phyloP scores from a whole-genome alignment of 2,797 vertebrate species.

The Lithobates sylvaticus region DNA sequence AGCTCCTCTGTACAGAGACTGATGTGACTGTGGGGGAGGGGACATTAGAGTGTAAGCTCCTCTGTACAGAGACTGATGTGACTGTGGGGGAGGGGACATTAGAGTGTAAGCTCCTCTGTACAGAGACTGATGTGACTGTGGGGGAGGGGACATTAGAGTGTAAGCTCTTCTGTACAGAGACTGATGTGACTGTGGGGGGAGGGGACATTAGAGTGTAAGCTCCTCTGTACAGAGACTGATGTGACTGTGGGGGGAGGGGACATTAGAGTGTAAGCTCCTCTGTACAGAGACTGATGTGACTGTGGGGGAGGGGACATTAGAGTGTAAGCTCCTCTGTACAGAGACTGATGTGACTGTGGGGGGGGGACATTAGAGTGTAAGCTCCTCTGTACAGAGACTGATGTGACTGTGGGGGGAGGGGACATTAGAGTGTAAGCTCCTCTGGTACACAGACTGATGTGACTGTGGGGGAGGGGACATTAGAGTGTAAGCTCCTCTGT shows the following conservation, averaged over 20 bases:
- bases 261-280: background rate
- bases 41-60: slow-evolving; percentile 2
- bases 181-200: background rate
- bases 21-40: background rate
- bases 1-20: background rate
- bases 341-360: background rate
- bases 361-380: no score
- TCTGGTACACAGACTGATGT: no score
- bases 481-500: no score
- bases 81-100: background rate
- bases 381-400: no score
- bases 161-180: background rate
- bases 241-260: background rate
- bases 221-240: background rate
- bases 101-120: background rate
- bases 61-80: background rate
- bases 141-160: background rate
- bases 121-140: background rate
- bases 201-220: background rate
- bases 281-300: background rate
- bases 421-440: no score
- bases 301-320: background rate
- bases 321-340: background rate
- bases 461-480: no score
- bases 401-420: no score